Percentiles rank a stretch among this genome's conserved stretches.
phyloP scores from a whole-genome alignment of 2,113 vertebrate genomes.

The Sinocyclocheilus anophthalmus region DNA sequence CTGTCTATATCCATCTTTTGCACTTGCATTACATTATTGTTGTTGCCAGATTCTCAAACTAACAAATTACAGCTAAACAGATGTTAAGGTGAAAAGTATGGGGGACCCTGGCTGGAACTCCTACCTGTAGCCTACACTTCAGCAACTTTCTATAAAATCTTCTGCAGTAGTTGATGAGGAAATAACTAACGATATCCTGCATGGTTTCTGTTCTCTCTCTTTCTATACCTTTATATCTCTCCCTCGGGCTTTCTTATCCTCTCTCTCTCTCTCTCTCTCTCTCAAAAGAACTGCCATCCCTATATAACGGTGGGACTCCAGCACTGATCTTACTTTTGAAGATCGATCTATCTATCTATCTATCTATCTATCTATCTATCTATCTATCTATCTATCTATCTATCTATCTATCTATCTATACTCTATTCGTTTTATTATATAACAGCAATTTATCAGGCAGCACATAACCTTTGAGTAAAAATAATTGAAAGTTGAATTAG shows the following conservation, averaged over 20 bases:
- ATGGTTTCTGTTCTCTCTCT: constrained; percentile 23
- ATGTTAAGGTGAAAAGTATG: no score
- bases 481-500: not conserved
- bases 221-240: no score
- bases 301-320: not conserved
- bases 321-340: not conserved
- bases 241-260: not conserved
- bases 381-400: not conserved
- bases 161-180: constrained; percentile 59
- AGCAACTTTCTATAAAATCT: constrained; percentile 30
- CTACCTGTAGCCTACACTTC: not conserved
- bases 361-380: not conserved
- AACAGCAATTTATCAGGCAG: not conserved
- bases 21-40: no score
- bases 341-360: not conserved
- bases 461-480: no score
- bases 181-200: constrained; percentile 59
- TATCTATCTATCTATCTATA: not conserved
- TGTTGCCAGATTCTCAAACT: no score
- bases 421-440: not conserved
- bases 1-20: no score
- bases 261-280: not conserved
- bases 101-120: no score
- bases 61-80: no score
- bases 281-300: not conserved